A percentile compares a stretch with the other conserved stretches of the same genome.
Evolutionary conservation across 2,888 invertebrate species (phyloP).

Genomic region (Morpho deidamia): DNA sequence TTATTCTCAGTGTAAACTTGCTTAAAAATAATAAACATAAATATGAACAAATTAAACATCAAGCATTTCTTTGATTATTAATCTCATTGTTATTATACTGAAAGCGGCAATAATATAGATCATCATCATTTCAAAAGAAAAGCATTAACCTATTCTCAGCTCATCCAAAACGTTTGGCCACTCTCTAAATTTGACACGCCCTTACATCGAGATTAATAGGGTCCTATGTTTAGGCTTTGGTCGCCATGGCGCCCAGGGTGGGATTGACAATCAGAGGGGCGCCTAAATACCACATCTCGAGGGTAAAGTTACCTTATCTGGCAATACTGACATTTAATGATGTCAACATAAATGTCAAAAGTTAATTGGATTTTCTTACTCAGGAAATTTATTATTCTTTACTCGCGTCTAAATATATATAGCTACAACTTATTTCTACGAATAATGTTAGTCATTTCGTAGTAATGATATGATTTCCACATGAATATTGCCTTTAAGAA

Average conservation of each 20-base stretch:
- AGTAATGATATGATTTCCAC: too few species aligned
- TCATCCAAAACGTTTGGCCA: conserved; percentile 33
- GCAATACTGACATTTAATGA: conserved; percentile 46
- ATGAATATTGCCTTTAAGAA: too few species aligned
- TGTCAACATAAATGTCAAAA: conserved; percentile 42
- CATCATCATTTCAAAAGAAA: too few species aligned
- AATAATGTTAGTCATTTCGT: too few species aligned
- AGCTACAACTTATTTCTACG: too few species aligned
- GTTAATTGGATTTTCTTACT: conserved; percentile 33
- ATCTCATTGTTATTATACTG: too few species aligned
- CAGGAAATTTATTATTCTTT: neutral
- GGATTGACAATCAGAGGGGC: conserved; percentile 57
- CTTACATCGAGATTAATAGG: conserved; percentile 70
- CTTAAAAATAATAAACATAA: too few species aligned
- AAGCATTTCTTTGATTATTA: too few species aligned
- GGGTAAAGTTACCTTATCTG: conserved; percentile 60
- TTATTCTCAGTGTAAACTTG: too few species aligned
- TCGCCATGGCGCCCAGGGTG: conserved; percentile 60
- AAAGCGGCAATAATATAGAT: too few species aligned
- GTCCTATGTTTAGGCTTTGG: conserved; percentile 63
- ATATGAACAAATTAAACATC: too few species aligned
- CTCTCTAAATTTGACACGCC: conserved; percentile 58
- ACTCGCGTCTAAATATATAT: too few species aligned
- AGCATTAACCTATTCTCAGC: conserved; percentile 3
- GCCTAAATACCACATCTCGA: conserved; percentile 69